phyloP scores from a whole-genome alignment of 23 tunicate species.

The Ascidia mentula region DNA sequence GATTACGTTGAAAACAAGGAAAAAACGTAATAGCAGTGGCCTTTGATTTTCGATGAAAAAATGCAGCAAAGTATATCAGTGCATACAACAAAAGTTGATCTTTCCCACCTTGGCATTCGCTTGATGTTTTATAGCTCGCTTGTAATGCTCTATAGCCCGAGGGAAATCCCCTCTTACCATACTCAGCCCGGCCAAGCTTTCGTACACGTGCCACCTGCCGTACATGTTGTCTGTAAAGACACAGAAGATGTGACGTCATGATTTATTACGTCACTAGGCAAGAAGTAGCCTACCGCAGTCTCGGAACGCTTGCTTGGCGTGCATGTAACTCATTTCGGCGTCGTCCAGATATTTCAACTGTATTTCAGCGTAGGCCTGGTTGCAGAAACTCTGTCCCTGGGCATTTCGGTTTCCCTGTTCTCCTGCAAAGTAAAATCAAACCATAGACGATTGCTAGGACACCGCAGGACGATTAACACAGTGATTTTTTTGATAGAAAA shows the following conservation, averaged over 20 bases:
- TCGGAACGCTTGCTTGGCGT: slow-evolving; percentile 80
- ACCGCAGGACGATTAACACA: no score
- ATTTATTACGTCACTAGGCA: neutral
- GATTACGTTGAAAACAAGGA: no score
- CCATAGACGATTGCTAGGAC: no score
- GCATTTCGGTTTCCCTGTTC: slow-evolving; percentile 52
- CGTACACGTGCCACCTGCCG: slow-evolving; percentile 63
- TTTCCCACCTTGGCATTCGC: slow-evolving; percentile 30
- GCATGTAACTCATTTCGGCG: slow-evolving; percentile 47
- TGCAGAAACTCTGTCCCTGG: slow-evolving; percentile 79
- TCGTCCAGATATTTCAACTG: slow-evolving; percentile 27
- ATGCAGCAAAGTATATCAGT: no score
- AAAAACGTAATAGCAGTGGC: no score
- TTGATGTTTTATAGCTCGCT: slow-evolving; percentile 30
- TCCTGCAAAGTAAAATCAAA: no score
- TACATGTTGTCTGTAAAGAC: slow-evolving; percentile 29
- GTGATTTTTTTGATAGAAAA: neutral
- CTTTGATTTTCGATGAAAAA: no score
- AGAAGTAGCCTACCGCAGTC: slow-evolving; percentile 30
- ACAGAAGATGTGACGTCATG: neutral
- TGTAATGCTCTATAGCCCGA: slow-evolving; percentile 42
- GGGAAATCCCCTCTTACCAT: neutral
- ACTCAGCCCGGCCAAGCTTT: slow-evolving; percentile 47
- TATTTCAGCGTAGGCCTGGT: slow-evolving; percentile 52
- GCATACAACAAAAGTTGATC: no score